Base-by-base conservation (phyloP, 2,113 vertebrate species). In the Cryptotis parvus region DNA sequence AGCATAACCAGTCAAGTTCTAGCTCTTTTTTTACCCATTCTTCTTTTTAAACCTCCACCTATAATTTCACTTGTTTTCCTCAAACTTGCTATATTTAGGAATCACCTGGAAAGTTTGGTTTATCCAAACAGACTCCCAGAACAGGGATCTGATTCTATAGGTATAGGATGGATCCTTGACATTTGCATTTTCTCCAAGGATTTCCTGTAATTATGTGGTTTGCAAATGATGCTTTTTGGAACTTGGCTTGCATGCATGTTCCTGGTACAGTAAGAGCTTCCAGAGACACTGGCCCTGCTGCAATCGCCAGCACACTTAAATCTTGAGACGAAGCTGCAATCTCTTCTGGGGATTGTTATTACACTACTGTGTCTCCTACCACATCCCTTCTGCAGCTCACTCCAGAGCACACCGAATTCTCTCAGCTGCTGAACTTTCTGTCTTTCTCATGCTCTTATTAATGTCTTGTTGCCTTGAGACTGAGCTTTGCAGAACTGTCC, bases 371-470 rank as follows among this genome's bases (percentile, higher is more conserved):
- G 39, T 78, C 24, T 43, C 70, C 68, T 14, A 16, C 9, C 69
- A n/a, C 1, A 4, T 8, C 8, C 29, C 3, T 12, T 27, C 14
- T 3, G 11, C 3, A 3, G 11, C 63, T 26, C 12, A 1, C 31
- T n/a, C 61, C 58, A 22, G 0, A 0, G 15, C 9, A 43, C 3
- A 4, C 16, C 66, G 31, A 10, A 0, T 26, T 31, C 22, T 79
- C 55, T 24, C 24, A 75, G 61, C 41, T 86, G 39, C 24, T 43
- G 39, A 63, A 37, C 26, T 26, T 55, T 31, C 58, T 69, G 35
- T 43, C 29, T 33, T 20, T 4, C 0, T 41, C 12, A 58, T 22
- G 26, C 11, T 35, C 33, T 33, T 27, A n/a, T 24, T 16, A 29
- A 9, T 3, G 22, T 45, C 29, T 83, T 74, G 4, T 39, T 31